These are phyloP conservation scores for Adelognathus sp. DNA, from an alignment of 2,888 invertebrate species.

Conservation along the genomic window DNA sequence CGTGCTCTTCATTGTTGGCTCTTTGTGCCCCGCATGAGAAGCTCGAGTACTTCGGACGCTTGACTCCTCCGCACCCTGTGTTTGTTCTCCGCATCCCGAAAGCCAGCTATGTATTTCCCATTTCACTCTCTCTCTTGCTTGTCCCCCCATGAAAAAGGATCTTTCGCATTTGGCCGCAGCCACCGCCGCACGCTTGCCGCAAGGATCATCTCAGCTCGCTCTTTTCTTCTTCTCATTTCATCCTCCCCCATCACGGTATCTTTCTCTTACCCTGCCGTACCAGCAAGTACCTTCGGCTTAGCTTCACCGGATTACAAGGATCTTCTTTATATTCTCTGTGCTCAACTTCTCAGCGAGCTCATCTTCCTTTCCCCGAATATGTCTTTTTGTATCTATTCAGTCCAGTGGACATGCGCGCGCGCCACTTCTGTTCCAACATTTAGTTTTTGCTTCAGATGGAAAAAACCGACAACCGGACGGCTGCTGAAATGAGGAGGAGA, in stretches of 20 bases:
- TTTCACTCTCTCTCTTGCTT: conserved; percentile 17
- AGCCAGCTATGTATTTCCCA: conserved; percentile 58
- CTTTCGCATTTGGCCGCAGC: conserved; percentile 59
- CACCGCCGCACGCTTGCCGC: conserved; percentile 60
- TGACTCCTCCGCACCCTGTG: conserved; percentile 71
- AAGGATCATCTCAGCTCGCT: conserved; percentile 62
- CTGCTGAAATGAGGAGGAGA: no score
- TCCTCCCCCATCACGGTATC: conserved; percentile 60
- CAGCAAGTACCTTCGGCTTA: conserved; percentile 66
- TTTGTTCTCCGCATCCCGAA: conserved; percentile 52
- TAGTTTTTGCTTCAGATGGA: neutral
- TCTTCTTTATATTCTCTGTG: conserved; percentile 68
- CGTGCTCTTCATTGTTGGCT: conserved; percentile 71
- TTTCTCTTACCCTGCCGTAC: neutral
- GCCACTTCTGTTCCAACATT: conserved; percentile 33
- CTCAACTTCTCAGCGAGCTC: conserved; percentile 35
- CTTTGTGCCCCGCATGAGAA: conserved; percentile 69
- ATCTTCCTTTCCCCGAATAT: conserved; percentile 44
- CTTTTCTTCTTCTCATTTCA: neutral
- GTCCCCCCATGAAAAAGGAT: conserved; percentile 44
- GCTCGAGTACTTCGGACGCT: conserved; percentile 73
- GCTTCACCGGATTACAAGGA: conserved; percentile 73
- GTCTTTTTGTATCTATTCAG: conserved; percentile 16
- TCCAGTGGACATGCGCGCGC: conserved; percentile 20
- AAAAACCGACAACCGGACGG: neutral